These are phyloP conservation scores for Gopherus evgoodei DNA, from an alignment of 2,113 vertebrate genomes.

Conservation along the genomic window DNA sequence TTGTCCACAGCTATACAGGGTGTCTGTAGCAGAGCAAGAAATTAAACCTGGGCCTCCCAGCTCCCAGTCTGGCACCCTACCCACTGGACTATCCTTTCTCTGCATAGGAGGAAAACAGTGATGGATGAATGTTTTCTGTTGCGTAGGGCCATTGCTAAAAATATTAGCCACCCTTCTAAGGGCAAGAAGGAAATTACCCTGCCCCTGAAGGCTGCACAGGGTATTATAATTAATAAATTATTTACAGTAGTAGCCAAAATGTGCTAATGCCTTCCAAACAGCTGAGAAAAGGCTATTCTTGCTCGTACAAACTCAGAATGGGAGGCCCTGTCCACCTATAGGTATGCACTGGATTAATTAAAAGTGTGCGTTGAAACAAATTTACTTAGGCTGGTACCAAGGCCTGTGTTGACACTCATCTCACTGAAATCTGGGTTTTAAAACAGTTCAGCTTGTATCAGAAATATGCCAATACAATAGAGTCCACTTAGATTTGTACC, in stretches of 20 bases:
- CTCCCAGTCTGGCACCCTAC: neutral
- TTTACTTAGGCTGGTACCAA: conserved; percentile 58
- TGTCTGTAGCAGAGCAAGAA: neutral
- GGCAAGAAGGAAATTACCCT: neutral
- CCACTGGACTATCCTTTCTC: neutral
- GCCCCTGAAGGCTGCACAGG: neutral
- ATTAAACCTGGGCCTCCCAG: conserved; percentile 5
- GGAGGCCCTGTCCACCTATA: conserved; percentile 21
- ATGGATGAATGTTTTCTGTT: conserved; percentile 20
- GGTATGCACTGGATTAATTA: conserved; percentile 61
- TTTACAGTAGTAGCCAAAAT: neutral
- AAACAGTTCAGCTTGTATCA: conserved; percentile 51
- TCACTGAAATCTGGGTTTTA: conserved; percentile 47
- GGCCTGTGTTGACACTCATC: conserved; percentile 25
- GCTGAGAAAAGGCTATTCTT: neutral
- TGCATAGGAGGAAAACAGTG: neutral
- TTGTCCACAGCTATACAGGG: conserved; percentile 19
- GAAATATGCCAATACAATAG: conserved; percentile 60
- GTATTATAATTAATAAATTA: neutral
- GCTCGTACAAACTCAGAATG: neutral
- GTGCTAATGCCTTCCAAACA: neutral
- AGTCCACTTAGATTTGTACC: neutral
- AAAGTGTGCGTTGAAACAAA: conserved; percentile 63
- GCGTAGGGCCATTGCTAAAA: neutral
- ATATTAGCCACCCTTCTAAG: neutral